These are phyloP conservation scores for Pecten maximus DNA, from an alignment of 2,888 invertebrate genomes.

Conservation along the genomic window DNA sequence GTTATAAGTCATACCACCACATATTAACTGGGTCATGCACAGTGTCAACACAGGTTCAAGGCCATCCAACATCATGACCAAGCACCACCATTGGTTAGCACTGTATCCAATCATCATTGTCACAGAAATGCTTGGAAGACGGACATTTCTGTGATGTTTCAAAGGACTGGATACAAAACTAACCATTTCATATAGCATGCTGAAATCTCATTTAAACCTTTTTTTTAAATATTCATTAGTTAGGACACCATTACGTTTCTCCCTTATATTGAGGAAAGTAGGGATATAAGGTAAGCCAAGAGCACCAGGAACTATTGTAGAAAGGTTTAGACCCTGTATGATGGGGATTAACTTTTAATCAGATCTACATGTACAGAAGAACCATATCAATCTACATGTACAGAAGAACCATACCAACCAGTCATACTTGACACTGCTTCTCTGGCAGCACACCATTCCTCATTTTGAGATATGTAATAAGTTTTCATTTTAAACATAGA, in stretches of 20 bases:
- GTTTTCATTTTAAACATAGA: neutral
- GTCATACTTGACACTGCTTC: neutral
- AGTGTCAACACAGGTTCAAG: neutral
- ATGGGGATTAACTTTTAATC: neutral
- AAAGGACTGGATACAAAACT: neutral
- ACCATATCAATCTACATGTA: neutral
- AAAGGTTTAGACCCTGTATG: slow-evolving; percentile 1
- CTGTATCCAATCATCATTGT: slow-evolving; percentile 6
- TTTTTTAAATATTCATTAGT: neutral
- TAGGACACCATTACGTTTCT: neutral
- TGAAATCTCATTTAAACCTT: neutral
- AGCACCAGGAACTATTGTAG: neutral
- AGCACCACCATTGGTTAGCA: neutral
- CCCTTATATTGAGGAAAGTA: neutral
- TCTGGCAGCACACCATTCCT: neutral
- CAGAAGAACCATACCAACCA: neutral
- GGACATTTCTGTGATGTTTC: neutral
- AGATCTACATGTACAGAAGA: neutral
- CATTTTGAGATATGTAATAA: neutral
- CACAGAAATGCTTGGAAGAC: neutral
- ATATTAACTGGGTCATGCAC: neutral
- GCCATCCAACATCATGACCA: neutral
- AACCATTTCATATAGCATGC: neutral
- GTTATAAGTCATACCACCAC: slow-evolving; percentile 36
- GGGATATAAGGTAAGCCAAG: neutral